Evolutionary conservation across 2,888 invertebrate genomes (phyloP).

Genomic region (Andrena flavipes): DNA sequence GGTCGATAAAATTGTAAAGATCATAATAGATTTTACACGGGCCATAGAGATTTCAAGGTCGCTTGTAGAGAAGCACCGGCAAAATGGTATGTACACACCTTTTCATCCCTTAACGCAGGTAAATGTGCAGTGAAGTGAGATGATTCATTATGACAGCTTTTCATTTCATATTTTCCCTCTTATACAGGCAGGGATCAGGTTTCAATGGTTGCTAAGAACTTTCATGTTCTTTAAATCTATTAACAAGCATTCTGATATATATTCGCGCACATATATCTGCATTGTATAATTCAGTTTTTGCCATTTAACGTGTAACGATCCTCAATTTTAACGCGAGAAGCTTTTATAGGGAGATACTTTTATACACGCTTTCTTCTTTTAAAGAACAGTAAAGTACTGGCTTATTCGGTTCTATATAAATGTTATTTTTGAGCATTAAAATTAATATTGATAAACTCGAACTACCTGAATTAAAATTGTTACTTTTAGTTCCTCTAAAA

Average conservation of each 20-base stretch:
- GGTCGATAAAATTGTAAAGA: conserved; percentile 50
- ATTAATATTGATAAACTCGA: neutral
- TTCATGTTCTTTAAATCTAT: conserved; percentile 26
- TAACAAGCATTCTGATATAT: neutral
- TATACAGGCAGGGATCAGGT: conserved; percentile 70
- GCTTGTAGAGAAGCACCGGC: conserved; percentile 55
- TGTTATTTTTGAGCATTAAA: neutral
- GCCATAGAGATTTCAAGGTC: conserved; percentile 55
- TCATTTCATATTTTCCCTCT: conserved; percentile 80
- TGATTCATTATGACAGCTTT: conserved; percentile 84
- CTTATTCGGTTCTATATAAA: neutral
- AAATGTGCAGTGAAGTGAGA: conserved; percentile 78
- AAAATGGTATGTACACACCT: conserved; percentile 82
- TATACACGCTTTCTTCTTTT: neutral
- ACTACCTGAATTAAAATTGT: neutral
- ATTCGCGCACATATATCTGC: neutral
- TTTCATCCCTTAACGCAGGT: conserved; percentile 77
- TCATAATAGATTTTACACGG: conserved; percentile 65
- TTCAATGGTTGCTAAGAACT: conserved; percentile 49
- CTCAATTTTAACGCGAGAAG: neutral
- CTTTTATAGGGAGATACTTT: neutral
- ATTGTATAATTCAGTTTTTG: neutral
- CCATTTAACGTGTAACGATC: neutral
- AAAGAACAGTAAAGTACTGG: neutral
- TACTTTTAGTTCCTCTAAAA: too few relatives aligned